These are phyloP conservation scores for Zophobas atratus DNA, from an alignment of 1,140 invertebrate genomes.

Conservation along the genomic window DNA sequence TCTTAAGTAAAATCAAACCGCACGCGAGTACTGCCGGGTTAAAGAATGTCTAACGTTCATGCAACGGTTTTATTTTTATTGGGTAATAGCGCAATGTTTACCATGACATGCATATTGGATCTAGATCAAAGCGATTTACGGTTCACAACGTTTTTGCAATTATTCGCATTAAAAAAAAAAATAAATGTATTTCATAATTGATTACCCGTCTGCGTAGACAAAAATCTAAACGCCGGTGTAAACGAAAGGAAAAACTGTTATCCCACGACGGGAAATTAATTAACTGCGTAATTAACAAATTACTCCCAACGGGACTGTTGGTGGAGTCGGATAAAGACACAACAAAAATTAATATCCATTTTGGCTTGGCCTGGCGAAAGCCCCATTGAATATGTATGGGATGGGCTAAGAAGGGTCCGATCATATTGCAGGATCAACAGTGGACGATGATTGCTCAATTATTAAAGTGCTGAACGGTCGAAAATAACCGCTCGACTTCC, in stretches of 20 bases:
- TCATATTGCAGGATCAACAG: constrained; percentile 16
- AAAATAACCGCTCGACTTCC: constrained; percentile 4
- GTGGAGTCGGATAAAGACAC: constrained; percentile 2
- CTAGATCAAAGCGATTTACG: constrained; percentile 17
- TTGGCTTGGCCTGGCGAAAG: constrained; percentile 2
- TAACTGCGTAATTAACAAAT: not conserved
- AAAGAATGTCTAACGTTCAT: constrained; percentile 34
- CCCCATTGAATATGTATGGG: constrained; percentile 33
- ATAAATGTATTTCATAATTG: not conserved
- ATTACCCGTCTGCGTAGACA: not conserved
- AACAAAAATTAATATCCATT: constrained; percentile 12
- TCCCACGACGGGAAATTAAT: not conserved
- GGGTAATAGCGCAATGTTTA: constrained; percentile 25
- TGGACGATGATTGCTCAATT: constrained; percentile 5
- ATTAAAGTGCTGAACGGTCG: constrained; percentile 5
- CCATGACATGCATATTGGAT: constrained; percentile 33
- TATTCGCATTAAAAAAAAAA: constrained; percentile 8
- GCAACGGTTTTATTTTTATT: constrained; percentile 39
- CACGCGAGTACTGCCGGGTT: constrained; percentile 18
- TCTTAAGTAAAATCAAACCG: not conserved
- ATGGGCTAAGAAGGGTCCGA: constrained; percentile 3
- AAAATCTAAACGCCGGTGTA: not conserved
- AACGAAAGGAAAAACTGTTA: not conserved
- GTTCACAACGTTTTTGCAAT: constrained; percentile 2
- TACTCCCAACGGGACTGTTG: not conserved